Evolutionary conservation across 2,797 vertebrate genomes (phyloP).

Genomic region (Naso thynnoides): DNA sequence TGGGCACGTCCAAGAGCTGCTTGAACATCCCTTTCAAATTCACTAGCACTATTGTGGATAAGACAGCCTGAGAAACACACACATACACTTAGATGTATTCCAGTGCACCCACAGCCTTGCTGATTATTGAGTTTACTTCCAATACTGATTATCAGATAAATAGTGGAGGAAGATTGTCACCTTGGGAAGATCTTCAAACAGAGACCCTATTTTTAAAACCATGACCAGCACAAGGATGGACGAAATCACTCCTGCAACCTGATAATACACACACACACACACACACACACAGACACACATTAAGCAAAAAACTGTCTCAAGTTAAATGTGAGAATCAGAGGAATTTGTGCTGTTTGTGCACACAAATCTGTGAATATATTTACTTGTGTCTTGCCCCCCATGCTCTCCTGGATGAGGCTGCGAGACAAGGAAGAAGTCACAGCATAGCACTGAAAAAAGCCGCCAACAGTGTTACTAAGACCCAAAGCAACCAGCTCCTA

Average conservation of each 20-base stretch:
- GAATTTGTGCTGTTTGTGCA: conserved; percentile 4
- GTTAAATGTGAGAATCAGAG: background rate
- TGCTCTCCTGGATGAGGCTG: conserved; percentile 92
- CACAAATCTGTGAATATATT: conserved; percentile 13
- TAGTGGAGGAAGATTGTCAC: conserved; percentile 71
- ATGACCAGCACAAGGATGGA: conserved; percentile 91
- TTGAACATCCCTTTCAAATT: conserved; percentile 95
- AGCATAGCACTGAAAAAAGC: conserved; percentile 92
- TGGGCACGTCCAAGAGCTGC: conserved; percentile 87
- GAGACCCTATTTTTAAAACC: conserved; percentile 90
- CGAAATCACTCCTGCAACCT: conserved; percentile 85
- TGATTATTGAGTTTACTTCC: background rate
- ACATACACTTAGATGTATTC: conserved; percentile 13
- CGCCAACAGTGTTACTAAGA: conserved; percentile 88
- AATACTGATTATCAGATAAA: conserved; percentile 5
- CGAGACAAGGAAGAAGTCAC: conserved; percentile 94
- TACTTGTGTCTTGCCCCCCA: conserved; percentile 95
- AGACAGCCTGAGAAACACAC: conserved; percentile 86
- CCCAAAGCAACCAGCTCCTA: conserved; percentile 95
- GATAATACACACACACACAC: conserved; percentile 36
- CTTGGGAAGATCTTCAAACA: conserved; percentile 93
- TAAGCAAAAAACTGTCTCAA: background rate
- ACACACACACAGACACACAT: conserved; percentile 33
- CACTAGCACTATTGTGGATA: conserved; percentile 90
- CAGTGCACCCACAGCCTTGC: background rate